Evolutionary conservation across 2,113 vertebrate genomes (phyloP), one percentile per base, ranked within the genome.

Genomic region (Eidolon helvum): DNA sequence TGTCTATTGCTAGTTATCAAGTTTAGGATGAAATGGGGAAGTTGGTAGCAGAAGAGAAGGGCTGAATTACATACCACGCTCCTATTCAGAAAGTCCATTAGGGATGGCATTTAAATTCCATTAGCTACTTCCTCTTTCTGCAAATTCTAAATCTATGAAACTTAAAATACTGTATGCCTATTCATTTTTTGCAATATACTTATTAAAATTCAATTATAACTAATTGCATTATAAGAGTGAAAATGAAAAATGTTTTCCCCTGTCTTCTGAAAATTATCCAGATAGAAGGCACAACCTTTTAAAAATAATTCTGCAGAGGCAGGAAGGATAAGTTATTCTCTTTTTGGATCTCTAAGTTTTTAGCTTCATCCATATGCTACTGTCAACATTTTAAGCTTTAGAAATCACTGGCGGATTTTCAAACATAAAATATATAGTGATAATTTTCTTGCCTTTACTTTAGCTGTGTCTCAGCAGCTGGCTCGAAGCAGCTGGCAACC

Each of bases 391-490:
- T 65, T 95, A 95, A 82, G 86, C 28, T 94, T 83, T 53, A 83
- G 75, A 94, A 92, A 83, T 94, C 57, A 84, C 18, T 24, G 14
- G 59, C 43, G 80, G 24, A 61, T 87, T 94, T 92, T 94, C 57
- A 86, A 87, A 59, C 77, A 72, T 53, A 82, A 95, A 91, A 92
- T 92, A 57, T 4, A 43, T 15, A 63, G 45, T 87, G 91, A 77
- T 63, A 45, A 92, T 91, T 96, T 97, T 68, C 88, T 94, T 93
- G 94, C 28, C 88, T 96, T 88, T 86, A 21, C 75, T 94, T 55
- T 63, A 97, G 96, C 96, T 94, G 16, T 75, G 33, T 40, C 38
- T 43, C 24, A 84, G 40, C 61, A 92, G 88, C 86, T 89, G 88
- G 87, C 91, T 38, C 61, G 66, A 96, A 35, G 68, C 8, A 18